Conservation (phyloP, 2,797 vertebrate genomes). For the Vespertilio murinus region DNA sequence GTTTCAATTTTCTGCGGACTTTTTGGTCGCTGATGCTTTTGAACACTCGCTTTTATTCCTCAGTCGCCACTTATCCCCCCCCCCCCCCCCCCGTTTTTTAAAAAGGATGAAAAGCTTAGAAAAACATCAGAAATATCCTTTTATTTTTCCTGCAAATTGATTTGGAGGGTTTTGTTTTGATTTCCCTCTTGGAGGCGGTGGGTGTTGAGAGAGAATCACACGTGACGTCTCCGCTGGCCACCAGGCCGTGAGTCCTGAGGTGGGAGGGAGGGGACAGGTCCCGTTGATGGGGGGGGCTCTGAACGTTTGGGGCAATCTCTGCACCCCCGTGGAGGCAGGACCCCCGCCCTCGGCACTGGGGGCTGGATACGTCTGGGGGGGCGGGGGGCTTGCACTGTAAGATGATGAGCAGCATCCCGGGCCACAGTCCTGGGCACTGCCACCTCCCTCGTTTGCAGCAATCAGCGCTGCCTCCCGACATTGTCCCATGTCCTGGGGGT, state of each 20-base stretch:
- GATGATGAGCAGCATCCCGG: background rate
- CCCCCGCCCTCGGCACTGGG: rapidly evolving
- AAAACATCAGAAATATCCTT: slow-evolving; percentile 79
- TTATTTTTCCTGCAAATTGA: slow-evolving; percentile 70
- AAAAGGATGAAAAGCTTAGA: slow-evolving; percentile 80
- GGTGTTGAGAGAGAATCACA: slow-evolving; percentile 46
- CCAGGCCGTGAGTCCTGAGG: background rate
- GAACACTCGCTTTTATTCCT: slow-evolving; percentile 69
- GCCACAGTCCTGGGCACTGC: background rate
- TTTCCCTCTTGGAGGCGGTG: slow-evolving; percentile 31
- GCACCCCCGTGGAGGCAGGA: rapidly evolving
- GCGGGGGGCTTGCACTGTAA: background rate
- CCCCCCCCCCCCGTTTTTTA: slow-evolving; percentile 41
- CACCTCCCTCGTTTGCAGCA: background rate
- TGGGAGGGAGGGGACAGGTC: background rate
- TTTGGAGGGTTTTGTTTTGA: slow-evolving; percentile 72
- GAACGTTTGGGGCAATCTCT: background rate
- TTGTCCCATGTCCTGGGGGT: background rate
- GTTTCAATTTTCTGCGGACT: slow-evolving; percentile 76
- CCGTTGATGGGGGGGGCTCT: rapidly evolving
- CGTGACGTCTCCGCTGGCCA: background rate
- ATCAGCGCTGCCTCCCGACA: background rate
- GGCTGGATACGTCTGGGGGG: background rate
- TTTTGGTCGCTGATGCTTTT: slow-evolving; percentile 58
- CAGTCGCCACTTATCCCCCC: slow-evolving; percentile 60